Evolutionary conservation across 64 coral and sea anemone species (phyloP), one percentile per base, ranked within the genome.

Genomic region (Dendrophyllia cribrosa): DNA sequence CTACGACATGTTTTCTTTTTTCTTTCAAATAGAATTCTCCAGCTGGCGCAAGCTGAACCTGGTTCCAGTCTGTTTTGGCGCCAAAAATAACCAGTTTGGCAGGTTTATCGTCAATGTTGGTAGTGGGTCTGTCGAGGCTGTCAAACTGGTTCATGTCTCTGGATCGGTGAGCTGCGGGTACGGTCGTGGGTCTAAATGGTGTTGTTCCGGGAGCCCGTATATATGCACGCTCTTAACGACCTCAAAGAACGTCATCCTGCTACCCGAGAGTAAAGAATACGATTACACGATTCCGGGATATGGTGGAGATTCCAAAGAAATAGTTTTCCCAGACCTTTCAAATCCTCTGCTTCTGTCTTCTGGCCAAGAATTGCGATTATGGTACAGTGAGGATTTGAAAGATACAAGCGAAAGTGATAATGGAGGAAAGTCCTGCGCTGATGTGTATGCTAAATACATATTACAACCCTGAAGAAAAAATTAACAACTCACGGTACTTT

Each of bases 381-480:
- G 88, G 88, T 66, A 89, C 60, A 58, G 73, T 11, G 74, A 66
- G 58, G 88, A 78, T 79, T 47, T 89, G 6, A 67, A 11, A 17
- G 34, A 79, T 21, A 48, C 59, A 43, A 25, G 0, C 17, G 88
- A 66, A 14, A 0, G 7, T 17, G 19, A 89, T 6, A 89, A 89
- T 79, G 14, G 49, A 9, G 88, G 88, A 7, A 4, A 9, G 14
- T 43, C 76, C 7, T 89, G 88, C 58, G 59, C 74, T 47, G 70
- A 89, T 78, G 73, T 89, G 10, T 89, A 78, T 71, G 88, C 88
- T 21, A 77, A 52, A 20, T 89, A 60, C 72, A 88, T 34, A n/a
- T n/a, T n/a, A 34, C 34, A 34, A 34, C 0, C 34, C 34, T 34
- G 34, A 2, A 34, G 34, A 34, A 34, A 34, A 34, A 34, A 34